Conservation (phyloP, 2,797 vertebrate species). For the Tolypeutes matacus region DNA sequence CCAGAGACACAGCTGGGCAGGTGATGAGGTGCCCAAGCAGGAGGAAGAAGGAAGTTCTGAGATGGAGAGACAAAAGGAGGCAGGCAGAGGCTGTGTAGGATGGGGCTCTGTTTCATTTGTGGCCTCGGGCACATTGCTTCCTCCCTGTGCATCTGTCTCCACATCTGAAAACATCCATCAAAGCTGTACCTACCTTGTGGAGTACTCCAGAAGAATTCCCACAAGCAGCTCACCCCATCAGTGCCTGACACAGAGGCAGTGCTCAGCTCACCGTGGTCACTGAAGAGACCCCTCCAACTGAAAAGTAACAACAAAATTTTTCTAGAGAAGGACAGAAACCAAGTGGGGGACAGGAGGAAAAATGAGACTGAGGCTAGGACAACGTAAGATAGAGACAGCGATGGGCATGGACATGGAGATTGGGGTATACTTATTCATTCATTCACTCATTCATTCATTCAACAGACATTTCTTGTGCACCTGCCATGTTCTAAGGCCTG, state of each 20-base stretch:
- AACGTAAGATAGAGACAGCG: background rate
- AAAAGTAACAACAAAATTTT: background rate
- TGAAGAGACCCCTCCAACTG: background rate
- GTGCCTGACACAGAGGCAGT: background rate
- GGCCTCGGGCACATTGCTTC: background rate
- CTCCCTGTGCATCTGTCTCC: constrained; percentile 30
- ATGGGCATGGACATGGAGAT: background rate
- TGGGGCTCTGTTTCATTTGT: background rate
- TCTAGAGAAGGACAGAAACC: background rate
- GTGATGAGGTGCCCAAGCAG: background rate
- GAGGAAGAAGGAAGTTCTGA: background rate
- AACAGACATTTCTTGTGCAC: background rate
- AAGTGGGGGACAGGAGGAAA: background rate
- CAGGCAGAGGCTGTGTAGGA: background rate
- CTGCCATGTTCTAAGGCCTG: constrained; percentile 5
- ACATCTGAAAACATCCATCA: constrained; percentile 1
- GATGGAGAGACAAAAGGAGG: background rate
- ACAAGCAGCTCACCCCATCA: background rate
- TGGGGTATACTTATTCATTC: background rate
- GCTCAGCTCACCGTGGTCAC: background rate
- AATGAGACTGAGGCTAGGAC: background rate
- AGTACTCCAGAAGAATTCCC: constrained; percentile 41
- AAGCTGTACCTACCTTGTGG: constrained; percentile 22
- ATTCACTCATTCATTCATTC: constrained; percentile 19
- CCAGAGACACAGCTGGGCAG: background rate